Conservation (phyloP, 2,888 invertebrate genomes). For the Drosophila incognita region DNA sequence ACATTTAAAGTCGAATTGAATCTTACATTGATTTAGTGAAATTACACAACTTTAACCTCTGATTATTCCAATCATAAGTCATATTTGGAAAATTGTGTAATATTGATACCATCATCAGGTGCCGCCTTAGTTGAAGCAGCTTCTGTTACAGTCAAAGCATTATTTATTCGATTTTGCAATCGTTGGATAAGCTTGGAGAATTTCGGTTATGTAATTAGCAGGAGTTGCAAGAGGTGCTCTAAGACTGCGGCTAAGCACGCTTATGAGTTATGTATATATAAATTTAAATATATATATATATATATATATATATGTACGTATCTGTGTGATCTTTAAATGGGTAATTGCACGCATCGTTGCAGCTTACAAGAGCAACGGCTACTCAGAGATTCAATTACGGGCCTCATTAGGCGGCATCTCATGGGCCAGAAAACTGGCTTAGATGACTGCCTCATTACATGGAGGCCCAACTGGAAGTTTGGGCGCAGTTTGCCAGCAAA, state of each 20-base stretch:
- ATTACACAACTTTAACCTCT: background rate
- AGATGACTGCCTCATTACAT: conserved; percentile 3
- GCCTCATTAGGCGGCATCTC: conserved; percentile 63
- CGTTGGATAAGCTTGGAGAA: background rate
- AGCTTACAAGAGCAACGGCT: conserved; percentile 19
- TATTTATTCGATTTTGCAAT: conserved; percentile 10
- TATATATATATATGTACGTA: background rate
- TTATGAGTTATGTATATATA: conserved; percentile 1
- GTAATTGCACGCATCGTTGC: conserved; percentile 31
- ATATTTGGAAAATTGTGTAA: background rate
- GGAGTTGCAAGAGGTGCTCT: background rate
- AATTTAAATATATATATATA: background rate
- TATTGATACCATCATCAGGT: background rate
- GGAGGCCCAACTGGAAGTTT: conserved; percentile 1
- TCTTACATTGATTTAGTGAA: background rate
- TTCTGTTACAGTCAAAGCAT: background rate
- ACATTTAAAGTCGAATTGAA: background rate
- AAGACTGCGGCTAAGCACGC: conserved; percentile 1
- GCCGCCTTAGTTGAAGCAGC: background rate
- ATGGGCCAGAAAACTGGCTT: background rate
- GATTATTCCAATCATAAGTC: background rate
- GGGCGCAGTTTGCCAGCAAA: conserved; percentile 45
- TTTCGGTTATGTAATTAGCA: background rate
- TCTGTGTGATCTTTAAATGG: background rate
- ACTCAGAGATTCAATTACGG: conserved; percentile 49